phyloP scores from a whole-genome alignment of 2,888 invertebrate species.

The Cybosia mesomella region DNA sequence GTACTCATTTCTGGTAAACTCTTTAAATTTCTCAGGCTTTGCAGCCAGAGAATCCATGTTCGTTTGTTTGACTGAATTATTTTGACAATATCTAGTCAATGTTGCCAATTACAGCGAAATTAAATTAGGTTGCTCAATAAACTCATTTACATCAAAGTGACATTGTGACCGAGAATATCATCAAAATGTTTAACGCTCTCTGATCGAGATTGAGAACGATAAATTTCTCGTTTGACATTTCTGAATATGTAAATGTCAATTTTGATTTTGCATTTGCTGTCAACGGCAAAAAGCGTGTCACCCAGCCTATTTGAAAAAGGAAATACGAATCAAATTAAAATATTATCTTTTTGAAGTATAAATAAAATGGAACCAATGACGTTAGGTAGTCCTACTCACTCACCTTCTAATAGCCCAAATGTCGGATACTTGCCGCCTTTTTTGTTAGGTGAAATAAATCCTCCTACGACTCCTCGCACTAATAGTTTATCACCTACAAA shows the following conservation, averaged over 20 bases:
- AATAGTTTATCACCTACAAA: slow-evolving; percentile 88
- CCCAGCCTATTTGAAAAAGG: slow-evolving; percentile 34
- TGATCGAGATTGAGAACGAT: not conserved
- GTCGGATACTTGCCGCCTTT: slow-evolving; percentile 92
- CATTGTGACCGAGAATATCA: not conserved
- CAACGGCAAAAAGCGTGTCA: slow-evolving; percentile 32
- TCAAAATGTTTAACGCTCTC: too few species aligned
- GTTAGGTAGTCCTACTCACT: slow-evolving; percentile 92
- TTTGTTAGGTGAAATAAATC: slow-evolving; percentile 91
- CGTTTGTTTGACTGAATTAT: slow-evolving; percentile 82
- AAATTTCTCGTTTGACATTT: slow-evolving; percentile 8
- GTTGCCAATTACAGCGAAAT: slow-evolving; percentile 50
- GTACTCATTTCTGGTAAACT: slow-evolving; percentile 65
- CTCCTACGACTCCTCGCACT: slow-evolving; percentile 85
- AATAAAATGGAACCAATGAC: slow-evolving; percentile 94
- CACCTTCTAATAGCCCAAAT: slow-evolving; percentile 89
- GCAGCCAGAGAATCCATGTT: slow-evolving; percentile 82
- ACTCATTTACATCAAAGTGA: not conserved
- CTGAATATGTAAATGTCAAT: slow-evolving; percentile 10
- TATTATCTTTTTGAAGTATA: slow-evolving; percentile 5
- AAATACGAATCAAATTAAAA: slow-evolving; percentile 19
- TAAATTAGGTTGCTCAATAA: slow-evolving; percentile 3
- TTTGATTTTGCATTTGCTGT: slow-evolving; percentile 26
- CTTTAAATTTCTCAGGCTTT: slow-evolving; percentile 70
- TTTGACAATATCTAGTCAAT: slow-evolving; percentile 64